phyloP scores from a whole-genome alignment of 2,888 invertebrate genomes.

The Hirudinaria manillensis region DNA sequence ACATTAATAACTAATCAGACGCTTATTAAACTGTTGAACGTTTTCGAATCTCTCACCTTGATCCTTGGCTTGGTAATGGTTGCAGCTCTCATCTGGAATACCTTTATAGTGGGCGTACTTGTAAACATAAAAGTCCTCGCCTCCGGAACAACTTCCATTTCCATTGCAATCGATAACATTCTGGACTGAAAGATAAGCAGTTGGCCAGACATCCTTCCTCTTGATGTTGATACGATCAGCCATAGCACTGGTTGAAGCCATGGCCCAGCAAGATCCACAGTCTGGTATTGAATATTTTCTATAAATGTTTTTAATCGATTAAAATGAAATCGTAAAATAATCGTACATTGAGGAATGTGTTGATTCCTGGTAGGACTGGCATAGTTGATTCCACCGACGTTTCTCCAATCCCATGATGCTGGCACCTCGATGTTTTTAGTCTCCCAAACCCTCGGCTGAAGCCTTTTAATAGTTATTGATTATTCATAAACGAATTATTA shows the following conservation, averaged over 20 bases:
- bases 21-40: neutral
- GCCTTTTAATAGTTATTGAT: neutral
- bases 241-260: conserved; percentile 56
- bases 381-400: conserved; percentile 55
- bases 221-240: conserved; percentile 57
- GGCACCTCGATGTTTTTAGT: conserved; percentile 45
- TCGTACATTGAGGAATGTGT: conserved; percentile 56
- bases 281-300: conserved; percentile 44
- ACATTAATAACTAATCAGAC: neutral
- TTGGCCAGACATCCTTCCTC: conserved; percentile 55
- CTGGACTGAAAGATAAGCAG: conserved; percentile 55
- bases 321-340: neutral
- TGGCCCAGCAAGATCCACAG: conserved; percentile 58
- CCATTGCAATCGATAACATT: conserved; percentile 56
- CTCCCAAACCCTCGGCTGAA: conserved; percentile 37
- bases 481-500: neutral
- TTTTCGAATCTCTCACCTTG: conserved; percentile 46
- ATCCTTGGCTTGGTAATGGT: conserved; percentile 58
- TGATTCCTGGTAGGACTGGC: conserved; percentile 56
- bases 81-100: conserved; percentile 58
- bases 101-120: conserved; percentile 55
- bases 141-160: conserved; percentile 53
- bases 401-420: conserved; percentile 55
- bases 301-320: neutral
- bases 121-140: conserved; percentile 53